Percentiles rank a stretch among this genome's conserved stretches.
phyloP scores from a whole-genome alignment of 1,140 invertebrate species.

The Leptinotarsa defecta region DNA sequence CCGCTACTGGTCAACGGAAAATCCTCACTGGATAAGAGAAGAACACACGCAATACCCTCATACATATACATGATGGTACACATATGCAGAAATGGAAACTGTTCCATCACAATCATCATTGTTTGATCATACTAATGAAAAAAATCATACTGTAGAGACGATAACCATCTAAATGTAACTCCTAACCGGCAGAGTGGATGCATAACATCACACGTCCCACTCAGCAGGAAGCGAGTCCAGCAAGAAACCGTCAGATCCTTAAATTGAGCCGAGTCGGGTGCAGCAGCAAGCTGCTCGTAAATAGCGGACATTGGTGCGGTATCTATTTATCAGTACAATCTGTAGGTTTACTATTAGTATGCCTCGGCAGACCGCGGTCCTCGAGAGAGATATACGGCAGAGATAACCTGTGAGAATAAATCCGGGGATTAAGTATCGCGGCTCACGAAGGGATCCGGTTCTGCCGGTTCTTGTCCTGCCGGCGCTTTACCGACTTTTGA shows the following conservation, averaged over 20 bases:
- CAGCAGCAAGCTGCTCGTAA: constrained; percentile 47
- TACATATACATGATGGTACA: too few relatives aligned
- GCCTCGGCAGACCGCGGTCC: constrained; percentile 52
- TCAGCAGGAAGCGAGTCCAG: too few relatives aligned
- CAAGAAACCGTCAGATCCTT: background rate
- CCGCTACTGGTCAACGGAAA: too few relatives aligned
- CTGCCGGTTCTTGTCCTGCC: constrained; percentile 18
- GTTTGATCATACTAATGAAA: too few relatives aligned
- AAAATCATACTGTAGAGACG: too few relatives aligned
- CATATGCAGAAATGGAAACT: too few relatives aligned
- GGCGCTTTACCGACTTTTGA: constrained; percentile 2
- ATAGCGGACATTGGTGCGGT: constrained; percentile 53
- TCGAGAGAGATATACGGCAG: constrained; percentile 54
- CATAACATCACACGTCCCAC: too few relatives aligned
- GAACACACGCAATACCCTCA: too few relatives aligned
- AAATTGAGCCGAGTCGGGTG: background rate
- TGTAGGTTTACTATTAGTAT: constrained; percentile 56
- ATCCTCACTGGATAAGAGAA: too few relatives aligned
- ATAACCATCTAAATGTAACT: too few relatives aligned
- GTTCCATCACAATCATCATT: too few relatives aligned
- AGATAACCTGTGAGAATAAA: constrained; percentile 56
- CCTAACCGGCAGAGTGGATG: too few relatives aligned
- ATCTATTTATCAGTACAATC: constrained; percentile 56
- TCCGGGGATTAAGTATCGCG: constrained; percentile 53
- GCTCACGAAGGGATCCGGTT: constrained; percentile 44